Conservation (phyloP, 2,888 invertebrate genomes). For the Oxytorus armatus region DNA sequence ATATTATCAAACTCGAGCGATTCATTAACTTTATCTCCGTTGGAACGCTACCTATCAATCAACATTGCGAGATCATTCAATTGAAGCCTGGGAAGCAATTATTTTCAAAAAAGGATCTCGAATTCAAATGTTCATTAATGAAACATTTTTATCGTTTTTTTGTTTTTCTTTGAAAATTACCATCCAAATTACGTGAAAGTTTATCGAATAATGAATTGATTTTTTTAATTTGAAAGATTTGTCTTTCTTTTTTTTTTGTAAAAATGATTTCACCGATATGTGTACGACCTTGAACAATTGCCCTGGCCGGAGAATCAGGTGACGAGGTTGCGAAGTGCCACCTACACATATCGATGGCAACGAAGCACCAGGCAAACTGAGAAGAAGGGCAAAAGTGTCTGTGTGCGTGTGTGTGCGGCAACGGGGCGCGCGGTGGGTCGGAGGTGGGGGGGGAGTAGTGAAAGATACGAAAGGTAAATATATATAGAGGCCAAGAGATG, state of each 20-base stretch:
- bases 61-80: background rate
- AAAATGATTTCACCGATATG: background rate
- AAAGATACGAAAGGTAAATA: slow-evolving; percentile 44
- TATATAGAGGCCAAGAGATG: slow-evolving; percentile 49
- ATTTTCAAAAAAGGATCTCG: background rate
- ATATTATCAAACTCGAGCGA: background rate
- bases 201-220: background rate
- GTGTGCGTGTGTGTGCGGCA: slow-evolving; percentile 10
- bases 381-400: slow-evolving; percentile 17
- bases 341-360: slow-evolving; percentile 19
- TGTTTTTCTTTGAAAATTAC: too few species aligned
- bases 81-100: background rate
- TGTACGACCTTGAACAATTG: slow-evolving; percentile 37
- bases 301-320: slow-evolving; percentile 14
- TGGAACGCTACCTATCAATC: background rate
- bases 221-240: background rate
- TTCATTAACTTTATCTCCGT: background rate
- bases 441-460: slow-evolving; percentile 39
- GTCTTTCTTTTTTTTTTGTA: too few species aligned
- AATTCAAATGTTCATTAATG: background rate
- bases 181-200: background rate
- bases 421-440: slow-evolving; percentile 23
- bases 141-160: background rate
- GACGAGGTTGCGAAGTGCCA: slow-evolving; percentile 19
- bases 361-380: slow-evolving; percentile 4